Evolutionary conservation across 2,888 invertebrate genomes (phyloP).

Genomic region (Mythimna ferrago): DNA sequence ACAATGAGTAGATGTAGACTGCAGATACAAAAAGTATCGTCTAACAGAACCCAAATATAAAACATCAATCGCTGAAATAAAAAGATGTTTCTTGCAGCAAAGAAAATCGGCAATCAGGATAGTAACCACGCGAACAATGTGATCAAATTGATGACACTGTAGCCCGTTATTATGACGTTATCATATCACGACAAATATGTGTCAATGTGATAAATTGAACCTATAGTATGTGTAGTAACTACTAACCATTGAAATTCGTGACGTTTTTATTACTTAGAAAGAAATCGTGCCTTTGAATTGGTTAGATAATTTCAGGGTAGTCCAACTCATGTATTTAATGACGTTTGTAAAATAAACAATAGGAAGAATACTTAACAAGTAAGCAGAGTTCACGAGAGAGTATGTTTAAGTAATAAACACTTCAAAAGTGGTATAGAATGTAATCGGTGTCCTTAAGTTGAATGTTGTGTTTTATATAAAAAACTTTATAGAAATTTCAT

Average conservation of each 20-base stretch:
- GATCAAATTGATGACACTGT: background rate
- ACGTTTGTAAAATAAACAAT: slow-evolving; percentile 25
- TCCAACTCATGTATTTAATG: slow-evolving; percentile 6
- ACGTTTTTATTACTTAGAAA: slow-evolving; percentile 13
- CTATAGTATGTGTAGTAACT: slow-evolving; percentile 14
- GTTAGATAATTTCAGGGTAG: slow-evolving; percentile 42
- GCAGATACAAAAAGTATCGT: no score
- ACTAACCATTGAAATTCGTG: slow-evolving; percentile 27
- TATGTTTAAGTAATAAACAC: background rate
- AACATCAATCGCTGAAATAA: background rate
- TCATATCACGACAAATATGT: slow-evolving; percentile 21
- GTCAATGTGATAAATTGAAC: slow-evolving; percentile 48
- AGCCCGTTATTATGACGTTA: background rate
- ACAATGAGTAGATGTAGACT: no score
- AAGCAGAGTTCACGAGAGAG: slow-evolving; percentile 6
- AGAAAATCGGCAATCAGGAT: background rate
- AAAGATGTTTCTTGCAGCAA: background rate
- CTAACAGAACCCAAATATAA: no score
- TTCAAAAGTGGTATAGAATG: background rate
- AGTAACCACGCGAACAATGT: background rate
- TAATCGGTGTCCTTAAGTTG: background rate
- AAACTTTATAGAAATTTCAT: slow-evolving; percentile 15
- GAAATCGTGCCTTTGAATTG: slow-evolving; percentile 24
- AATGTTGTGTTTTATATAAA: slow-evolving; percentile 6
- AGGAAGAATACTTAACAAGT: background rate